Conservation (phyloP, 2,797 vertebrate genomes). For the Brachyrhaphis roseni region DNA sequence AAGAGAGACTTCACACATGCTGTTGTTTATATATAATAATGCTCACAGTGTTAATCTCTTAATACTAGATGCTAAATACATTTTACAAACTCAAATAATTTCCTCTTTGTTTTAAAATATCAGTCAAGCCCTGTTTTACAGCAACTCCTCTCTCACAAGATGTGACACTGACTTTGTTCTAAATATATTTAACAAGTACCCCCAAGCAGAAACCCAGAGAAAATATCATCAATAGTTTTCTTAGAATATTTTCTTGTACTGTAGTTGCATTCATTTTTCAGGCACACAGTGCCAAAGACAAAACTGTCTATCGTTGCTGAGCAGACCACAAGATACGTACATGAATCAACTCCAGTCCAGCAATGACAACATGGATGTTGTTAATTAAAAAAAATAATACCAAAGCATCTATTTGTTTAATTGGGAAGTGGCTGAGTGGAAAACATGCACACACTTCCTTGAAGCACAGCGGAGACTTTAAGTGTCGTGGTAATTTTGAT, state of each 20-base stretch:
- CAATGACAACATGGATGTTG: not conserved
- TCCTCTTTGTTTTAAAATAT: not conserved
- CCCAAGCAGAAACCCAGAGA: not conserved
- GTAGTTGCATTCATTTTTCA: not conserved
- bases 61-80: not conserved
- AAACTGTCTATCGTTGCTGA: not conserved
- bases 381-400: not conserved
- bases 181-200: not conserved
- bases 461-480: not conserved
- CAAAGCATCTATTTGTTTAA: not conserved
- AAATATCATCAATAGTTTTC: not conserved
- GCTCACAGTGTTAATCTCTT: not conserved
- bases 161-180: not conserved
- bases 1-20: not conserved
- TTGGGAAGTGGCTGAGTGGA: not conserved
- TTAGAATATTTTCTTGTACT: not conserved
- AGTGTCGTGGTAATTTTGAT: not conserved
- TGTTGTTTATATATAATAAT: not conserved
- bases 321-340: not conserved
- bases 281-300: not conserved
- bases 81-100: not conserved
- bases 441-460: not conserved
- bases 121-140: not conserved
- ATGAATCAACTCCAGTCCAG: not conserved
- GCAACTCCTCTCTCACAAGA: not conserved